Conservation (phyloP, 2,888 invertebrate species). For the Bombyx huttoni region DNA sequence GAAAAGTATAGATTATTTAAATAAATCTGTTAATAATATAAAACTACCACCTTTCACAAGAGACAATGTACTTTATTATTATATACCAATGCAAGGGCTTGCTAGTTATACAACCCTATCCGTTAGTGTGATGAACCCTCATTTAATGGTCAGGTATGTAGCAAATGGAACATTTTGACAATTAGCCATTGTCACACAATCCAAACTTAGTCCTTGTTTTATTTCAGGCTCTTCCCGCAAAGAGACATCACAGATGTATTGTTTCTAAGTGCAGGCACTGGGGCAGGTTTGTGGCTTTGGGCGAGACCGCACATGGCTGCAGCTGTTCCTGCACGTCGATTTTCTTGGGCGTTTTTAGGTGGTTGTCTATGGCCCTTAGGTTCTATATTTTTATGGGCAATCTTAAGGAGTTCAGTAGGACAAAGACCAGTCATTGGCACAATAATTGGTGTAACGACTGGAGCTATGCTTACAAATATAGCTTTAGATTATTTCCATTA, state of each 20-base stretch:
- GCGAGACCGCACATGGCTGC: slow-evolving; percentile 81
- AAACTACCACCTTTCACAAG: slow-evolving; percentile 78
- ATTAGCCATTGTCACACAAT: too few species aligned
- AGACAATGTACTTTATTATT: slow-evolving; percentile 81
- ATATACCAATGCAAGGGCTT: slow-evolving; percentile 82
- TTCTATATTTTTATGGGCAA: slow-evolving; percentile 90
- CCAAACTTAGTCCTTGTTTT: neutral
- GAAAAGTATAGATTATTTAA: slow-evolving; percentile 44
- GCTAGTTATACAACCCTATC: slow-evolving; percentile 84
- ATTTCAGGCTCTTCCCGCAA: slow-evolving; percentile 78
- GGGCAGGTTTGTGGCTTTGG: slow-evolving; percentile 87
- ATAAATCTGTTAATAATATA: slow-evolving; percentile 47
- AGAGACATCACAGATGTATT: slow-evolving; percentile 86
- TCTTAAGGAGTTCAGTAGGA: slow-evolving; percentile 84
- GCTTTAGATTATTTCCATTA: slow-evolving; percentile 76
- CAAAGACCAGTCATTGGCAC: slow-evolving; percentile 78
- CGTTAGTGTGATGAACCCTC: slow-evolving; percentile 88
- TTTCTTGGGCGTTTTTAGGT: slow-evolving; percentile 81
- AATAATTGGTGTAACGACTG: slow-evolving; percentile 78
- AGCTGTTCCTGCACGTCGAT: slow-evolving; percentile 74
- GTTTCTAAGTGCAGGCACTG: slow-evolving; percentile 84
- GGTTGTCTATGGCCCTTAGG: slow-evolving; percentile 90
- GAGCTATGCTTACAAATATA: slow-evolving; percentile 75
- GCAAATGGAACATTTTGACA: too few species aligned
- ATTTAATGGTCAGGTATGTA: slow-evolving; percentile 77